phyloP scores from a whole-genome alignment of 2,797 vertebrate genomes.

The Okamejei kenojei region DNA sequence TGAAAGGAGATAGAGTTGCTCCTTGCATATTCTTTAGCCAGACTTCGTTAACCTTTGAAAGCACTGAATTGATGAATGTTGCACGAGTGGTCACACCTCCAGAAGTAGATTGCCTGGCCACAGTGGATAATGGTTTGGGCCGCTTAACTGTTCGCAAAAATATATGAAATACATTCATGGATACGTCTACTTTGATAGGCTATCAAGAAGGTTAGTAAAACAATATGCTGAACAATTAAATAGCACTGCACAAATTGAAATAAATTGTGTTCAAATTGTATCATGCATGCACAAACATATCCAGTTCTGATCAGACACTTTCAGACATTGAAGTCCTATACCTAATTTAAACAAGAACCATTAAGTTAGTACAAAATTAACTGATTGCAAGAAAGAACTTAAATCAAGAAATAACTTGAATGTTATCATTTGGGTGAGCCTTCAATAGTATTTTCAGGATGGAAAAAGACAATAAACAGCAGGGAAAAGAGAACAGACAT shows the following conservation, averaged over 20 bases:
- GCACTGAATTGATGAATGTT: conserved; percentile 75
- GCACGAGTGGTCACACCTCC: conserved; percentile 77
- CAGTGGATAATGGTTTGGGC: conserved; percentile 79
- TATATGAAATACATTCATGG: neutral
- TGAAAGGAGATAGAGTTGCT: conserved; percentile 51
- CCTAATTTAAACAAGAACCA: no score
- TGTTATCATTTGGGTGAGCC: neutral
- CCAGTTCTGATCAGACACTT: neutral
- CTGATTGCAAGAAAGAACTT: neutral
- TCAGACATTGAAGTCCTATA: neutral
- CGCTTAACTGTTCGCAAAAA: conserved; percentile 61
- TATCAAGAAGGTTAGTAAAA: neutral
- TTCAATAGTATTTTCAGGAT: neutral
- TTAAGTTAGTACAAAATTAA: no score
- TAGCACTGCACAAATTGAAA: neutral
- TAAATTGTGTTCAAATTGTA: neutral
- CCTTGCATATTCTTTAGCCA: conserved; percentile 65
- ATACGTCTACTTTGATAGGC: no score
- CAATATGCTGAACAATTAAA: neutral
- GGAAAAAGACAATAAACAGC: neutral
- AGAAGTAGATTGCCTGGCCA: conserved; percentile 63
- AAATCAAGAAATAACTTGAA: neutral
- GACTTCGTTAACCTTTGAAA: conserved; percentile 84
- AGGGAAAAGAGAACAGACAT: neutral
- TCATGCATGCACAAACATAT: neutral